Evolutionary conservation across 2,797 vertebrate genomes (phyloP).

Genomic region (Scolopax rusticola): DNA sequence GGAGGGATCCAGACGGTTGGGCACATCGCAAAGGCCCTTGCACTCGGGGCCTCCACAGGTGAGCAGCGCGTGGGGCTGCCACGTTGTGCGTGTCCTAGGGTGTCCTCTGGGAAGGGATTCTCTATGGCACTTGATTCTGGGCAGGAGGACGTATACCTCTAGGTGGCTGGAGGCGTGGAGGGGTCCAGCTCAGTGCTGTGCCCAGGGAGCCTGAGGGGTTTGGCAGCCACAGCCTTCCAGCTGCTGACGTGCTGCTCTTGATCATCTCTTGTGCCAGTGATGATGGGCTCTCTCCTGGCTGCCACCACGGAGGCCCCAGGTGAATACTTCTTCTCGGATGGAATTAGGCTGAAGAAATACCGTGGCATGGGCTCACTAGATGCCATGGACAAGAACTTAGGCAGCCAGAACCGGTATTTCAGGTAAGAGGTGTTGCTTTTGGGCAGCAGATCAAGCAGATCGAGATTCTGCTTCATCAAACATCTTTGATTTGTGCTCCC

Average conservation of each 20-base stretch:
- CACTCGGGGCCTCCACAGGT: slow-evolving; percentile 96
- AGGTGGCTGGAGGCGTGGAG: accelerated
- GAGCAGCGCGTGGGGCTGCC: neutral
- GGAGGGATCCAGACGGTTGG: slow-evolving; percentile 97
- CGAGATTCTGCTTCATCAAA: neutral
- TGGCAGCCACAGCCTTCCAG: neutral
- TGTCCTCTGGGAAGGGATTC: neutral
- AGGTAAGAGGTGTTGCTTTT: slow-evolving; percentile 81
- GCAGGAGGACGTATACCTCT: accelerated
- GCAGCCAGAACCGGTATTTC: slow-evolving; percentile 97
- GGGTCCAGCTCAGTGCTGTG: neutral
- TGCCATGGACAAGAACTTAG: slow-evolving; percentile 98
- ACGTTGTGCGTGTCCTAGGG: accelerated
- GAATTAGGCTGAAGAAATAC: slow-evolving; percentile 97
- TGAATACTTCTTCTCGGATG: slow-evolving; percentile 98
- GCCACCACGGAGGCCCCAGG: slow-evolving; percentile 96
- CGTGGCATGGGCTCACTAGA: slow-evolving; percentile 98
- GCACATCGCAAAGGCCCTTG: slow-evolving; percentile 93
- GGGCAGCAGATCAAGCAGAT: neutral
- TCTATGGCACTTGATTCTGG: accelerated
- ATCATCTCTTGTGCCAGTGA: slow-evolving; percentile 81
- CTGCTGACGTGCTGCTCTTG: neutral
- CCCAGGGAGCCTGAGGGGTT: neutral
- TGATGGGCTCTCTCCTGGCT: slow-evolving; percentile 98
- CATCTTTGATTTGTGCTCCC: neutral